phyloP scores from a whole-genome alignment of 2,888 invertebrate genomes.

The Dexiosoma caninum region DNA sequence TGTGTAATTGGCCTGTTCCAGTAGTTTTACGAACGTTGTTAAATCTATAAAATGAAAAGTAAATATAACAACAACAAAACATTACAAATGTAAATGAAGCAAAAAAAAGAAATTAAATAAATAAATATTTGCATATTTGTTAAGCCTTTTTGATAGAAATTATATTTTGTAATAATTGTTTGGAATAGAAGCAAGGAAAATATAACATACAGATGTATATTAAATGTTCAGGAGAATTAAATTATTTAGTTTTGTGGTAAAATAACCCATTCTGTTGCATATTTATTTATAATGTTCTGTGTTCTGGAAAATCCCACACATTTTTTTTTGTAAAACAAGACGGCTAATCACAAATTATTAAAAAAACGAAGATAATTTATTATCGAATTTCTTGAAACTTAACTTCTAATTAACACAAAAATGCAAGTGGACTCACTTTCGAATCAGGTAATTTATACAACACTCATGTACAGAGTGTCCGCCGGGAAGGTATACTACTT shows the following conservation, averaged over 20 bases:
- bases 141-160: constrained; percentile 3
- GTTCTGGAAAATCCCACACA: neutral
- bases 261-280: neutral
- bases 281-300: neutral
- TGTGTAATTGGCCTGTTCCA: constrained; percentile 76
- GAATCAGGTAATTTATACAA: too few species aligned
- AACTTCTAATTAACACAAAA: too few species aligned
- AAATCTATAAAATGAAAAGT: constrained; percentile 70
- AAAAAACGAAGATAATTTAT: too few species aligned
- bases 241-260: too few species aligned
- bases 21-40: constrained; percentile 76
- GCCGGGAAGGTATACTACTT: too few species aligned
- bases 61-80: neutral
- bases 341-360: too few species aligned
- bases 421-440: too few species aligned
- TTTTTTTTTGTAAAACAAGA: too few species aligned
- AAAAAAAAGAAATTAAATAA: neutral
- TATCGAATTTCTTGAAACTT: too few species aligned
- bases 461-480: too few species aligned
- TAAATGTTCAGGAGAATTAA: neutral
- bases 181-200: neutral
- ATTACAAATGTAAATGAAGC: constrained; percentile 22
- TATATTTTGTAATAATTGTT: neutral
- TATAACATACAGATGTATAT: too few species aligned
- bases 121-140: constrained; percentile 9